These are phyloP conservation scores for Gambusia holbrooki DNA, from an alignment of 2,113 vertebrate genomes.

Conservation along the genomic window DNA sequence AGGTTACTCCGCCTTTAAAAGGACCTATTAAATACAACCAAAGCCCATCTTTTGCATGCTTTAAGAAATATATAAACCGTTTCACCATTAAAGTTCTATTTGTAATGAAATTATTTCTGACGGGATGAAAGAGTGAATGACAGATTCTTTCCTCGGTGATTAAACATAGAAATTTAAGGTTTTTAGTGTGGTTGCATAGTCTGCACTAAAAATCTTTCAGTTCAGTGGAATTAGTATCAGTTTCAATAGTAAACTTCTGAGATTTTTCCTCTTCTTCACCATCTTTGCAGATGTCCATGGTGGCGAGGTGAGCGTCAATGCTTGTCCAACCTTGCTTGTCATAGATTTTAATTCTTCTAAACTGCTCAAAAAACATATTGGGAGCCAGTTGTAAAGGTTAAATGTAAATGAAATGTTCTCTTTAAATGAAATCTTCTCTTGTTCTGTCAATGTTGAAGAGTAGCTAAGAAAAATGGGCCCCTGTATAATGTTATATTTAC, in stretches of 20 bases:
- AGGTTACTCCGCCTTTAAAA: not conserved
- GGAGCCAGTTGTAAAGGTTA: too few species aligned
- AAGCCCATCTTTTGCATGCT: not conserved
- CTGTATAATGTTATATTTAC: too few species aligned
- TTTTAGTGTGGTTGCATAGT: not conserved
- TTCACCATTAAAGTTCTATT: not conserved
- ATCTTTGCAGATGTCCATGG: not conserved
- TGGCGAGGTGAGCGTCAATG: not conserved
- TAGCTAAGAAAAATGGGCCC: too few species aligned
- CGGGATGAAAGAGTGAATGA: not conserved
- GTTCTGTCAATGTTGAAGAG: too few species aligned
- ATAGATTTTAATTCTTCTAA: too few species aligned
- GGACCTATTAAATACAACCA: not conserved
- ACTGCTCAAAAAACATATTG: too few species aligned
- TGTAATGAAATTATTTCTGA: not conserved
- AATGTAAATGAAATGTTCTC: too few species aligned
- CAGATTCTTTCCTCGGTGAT: too few species aligned
- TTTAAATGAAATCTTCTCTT: too few species aligned
- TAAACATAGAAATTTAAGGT: not conserved
- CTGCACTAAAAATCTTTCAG: not conserved
- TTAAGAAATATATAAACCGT: not conserved
- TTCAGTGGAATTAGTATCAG: too few species aligned
- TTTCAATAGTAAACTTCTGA: not conserved
- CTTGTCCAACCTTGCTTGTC: too few species aligned
- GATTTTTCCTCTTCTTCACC: not conserved